Base-by-base conservation (phyloP, 2,888 invertebrate species). In the Diplazon laetatorius region DNA sequence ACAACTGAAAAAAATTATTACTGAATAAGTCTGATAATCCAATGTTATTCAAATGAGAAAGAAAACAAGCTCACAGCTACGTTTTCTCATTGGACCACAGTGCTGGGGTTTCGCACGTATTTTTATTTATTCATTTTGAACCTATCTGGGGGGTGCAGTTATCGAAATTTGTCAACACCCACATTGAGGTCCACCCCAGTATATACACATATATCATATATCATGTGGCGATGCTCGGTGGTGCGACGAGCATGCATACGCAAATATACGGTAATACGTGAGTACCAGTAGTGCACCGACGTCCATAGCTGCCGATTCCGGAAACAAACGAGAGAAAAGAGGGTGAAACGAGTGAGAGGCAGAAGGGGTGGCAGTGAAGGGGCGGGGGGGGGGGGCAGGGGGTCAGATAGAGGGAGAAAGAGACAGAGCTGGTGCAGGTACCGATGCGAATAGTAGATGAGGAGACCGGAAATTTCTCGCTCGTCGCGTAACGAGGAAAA, bases 401-500 rank as follows among this genome's bases (percentile, higher is more conserved):
- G 16, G 6, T 12, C 37, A n/a, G 20, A 18, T 14, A 3, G 25
- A 39, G 42, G 10, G 30, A 50, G 18, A 44, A 25, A 25, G 42
- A 12, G 42, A 35, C 1, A 30, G 50, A 12, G 30, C 22, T 25
- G 14, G 30, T 20, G 42, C 52, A 59, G 69, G 46, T 48, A 63
- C 63, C 42, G 30, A 48, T 68, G 66, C 46, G 66, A 77, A 73
- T 73, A 44, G 57, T 60, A 65, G 52, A 71, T 76, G 76, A 71
- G 52, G 63, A 42, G 42, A 59, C 63, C 60, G 73, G 73, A 69
- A 63, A 73, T 73, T 78, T 78, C 68, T 68, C 48, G 57, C 60
- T 63, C 55, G 75, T 52, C 55, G 63, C 25, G 72, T 59, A 69
- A 60, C 75, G 69, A 69, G 66, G 60, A 76, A 80, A 69, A 71